Base-by-base conservation (phyloP, 2,113 vertebrate genomes). In the Phrynocephalus versicolor region DNA sequence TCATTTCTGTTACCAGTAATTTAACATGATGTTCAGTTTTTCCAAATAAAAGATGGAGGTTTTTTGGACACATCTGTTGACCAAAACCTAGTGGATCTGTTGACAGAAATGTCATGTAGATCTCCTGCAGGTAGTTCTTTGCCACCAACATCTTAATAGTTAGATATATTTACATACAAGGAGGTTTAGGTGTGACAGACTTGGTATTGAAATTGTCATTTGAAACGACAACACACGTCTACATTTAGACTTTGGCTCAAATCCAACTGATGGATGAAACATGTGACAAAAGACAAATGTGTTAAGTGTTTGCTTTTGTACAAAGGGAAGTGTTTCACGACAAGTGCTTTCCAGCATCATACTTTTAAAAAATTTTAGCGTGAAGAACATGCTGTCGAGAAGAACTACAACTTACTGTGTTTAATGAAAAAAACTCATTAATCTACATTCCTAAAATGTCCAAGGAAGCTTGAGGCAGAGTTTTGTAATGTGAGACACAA, bases 11-110 rank as follows among this genome's bases (percentile, higher is more conserved):
- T 88, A 88, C 85, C 21, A 58, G 39, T 75, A 87, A 82, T 69
- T 82, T 37, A 51, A 69, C 62, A 62, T 19, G 23, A 14, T 33
- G 8, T 45, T 73, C 25, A n/a, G 10, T 74, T 8, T 58, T 72
- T 45, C 30, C 57, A 80, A 80, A 90, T 93, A 93, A 92, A 94
- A 86, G 84, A 74, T 30, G 88, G 60, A 4, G 25, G n/a, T 82
- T 62, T n/a, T 19, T 64, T 57, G 79, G 0, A 1, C 2, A 2
- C 1, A 14, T 37, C 41, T 3, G 45, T 33, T 0, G 15, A n/a
- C n/a, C 45, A 51, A 51, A 51, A 51, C 10, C 45, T 51, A 10
- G 45, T 33, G 0, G 15, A n/a, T 35, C 6, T 84, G 87, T 64
- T 25, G 25, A 58, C 1, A 12, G 83, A 64, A 55, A 21, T 70